These are phyloP conservation scores for Myotis pilosus DNA, from an alignment of 2,797 vertebrate species.

Conservation along the genomic window DNA sequence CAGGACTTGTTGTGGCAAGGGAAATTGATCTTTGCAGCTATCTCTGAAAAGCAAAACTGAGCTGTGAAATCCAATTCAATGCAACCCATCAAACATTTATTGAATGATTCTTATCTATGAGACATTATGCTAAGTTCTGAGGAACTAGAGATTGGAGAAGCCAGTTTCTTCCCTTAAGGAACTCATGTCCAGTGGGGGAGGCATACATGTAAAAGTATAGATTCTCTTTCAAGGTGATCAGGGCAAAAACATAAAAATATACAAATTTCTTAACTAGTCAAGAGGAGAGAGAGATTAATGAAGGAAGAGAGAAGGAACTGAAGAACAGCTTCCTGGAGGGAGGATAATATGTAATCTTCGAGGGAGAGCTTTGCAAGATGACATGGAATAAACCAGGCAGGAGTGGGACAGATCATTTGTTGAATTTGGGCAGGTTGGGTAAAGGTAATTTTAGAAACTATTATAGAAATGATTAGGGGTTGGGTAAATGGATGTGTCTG, in stretches of 20 bases:
- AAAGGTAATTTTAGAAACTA: neutral
- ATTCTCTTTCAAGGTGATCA: neutral
- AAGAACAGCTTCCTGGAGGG: neutral
- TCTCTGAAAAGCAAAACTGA: constrained; percentile 9
- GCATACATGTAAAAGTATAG: neutral
- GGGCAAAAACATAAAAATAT: neutral
- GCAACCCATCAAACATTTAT: neutral
- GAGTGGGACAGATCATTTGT: neutral
- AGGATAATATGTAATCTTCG: neutral
- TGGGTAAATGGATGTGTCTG: neutral
- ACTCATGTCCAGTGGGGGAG: neutral
- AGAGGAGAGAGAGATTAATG: neutral
- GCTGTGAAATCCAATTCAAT: neutral
- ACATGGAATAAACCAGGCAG: neutral
- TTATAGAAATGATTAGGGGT: neutral
- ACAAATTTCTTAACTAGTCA: neutral
- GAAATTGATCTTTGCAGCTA: neutral
- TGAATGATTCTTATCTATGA: neutral
- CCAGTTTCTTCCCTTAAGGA: neutral
- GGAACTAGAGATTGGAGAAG: neutral
- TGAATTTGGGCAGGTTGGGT: neutral
- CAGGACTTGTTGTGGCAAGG: neutral
- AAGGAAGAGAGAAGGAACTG: neutral
- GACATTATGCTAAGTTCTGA: neutral
- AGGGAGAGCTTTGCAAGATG: neutral